phyloP scores from a whole-genome alignment of 30 jellyfish, hydroid and myxozoan species.

The Hydractinia echinata region DNA sequence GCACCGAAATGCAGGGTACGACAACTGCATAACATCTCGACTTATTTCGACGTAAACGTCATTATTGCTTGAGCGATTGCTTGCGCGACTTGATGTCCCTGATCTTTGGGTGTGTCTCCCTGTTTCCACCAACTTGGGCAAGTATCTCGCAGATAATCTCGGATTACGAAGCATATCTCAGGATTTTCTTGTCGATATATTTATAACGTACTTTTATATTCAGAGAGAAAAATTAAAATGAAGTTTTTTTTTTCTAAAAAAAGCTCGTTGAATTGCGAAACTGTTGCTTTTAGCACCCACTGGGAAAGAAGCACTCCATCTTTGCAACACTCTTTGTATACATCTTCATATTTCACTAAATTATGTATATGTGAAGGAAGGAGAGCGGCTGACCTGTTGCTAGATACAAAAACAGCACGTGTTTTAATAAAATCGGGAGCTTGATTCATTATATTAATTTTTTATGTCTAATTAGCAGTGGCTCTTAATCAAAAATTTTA shows the following conservation, averaged over 20 bases:
- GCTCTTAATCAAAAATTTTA: too few species aligned
- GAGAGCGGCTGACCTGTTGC: slow-evolving; percentile 4
- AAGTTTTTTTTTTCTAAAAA: too few species aligned
- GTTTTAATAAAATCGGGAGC: too few species aligned
- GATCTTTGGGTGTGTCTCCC: not conserved
- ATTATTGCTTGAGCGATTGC: not conserved
- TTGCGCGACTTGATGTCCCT: not conserved
- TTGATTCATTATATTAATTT: too few species aligned
- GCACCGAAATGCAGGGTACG: slow-evolving; percentile 10
- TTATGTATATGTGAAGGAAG: not conserved
- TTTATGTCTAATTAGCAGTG: too few species aligned
- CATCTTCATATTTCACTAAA: not conserved
- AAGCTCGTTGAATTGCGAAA: too few species aligned
- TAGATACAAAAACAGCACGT: not conserved
- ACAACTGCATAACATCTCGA: slow-evolving; percentile 4
- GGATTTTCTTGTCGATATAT: not conserved
- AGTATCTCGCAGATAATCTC: not conserved
- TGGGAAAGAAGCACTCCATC: too few species aligned
- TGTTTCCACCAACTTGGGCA: not conserved
- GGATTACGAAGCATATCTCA: not conserved
- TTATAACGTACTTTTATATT: too few species aligned
- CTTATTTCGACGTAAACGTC: slow-evolving; percentile 6
- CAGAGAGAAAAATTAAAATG: too few species aligned
- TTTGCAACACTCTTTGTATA: not conserved
- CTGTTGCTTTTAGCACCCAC: too few species aligned